Evolutionary conservation across 1,140 invertebrate genomes (phyloP).

Genomic region (Mizuhopecten yessoensis): DNA sequence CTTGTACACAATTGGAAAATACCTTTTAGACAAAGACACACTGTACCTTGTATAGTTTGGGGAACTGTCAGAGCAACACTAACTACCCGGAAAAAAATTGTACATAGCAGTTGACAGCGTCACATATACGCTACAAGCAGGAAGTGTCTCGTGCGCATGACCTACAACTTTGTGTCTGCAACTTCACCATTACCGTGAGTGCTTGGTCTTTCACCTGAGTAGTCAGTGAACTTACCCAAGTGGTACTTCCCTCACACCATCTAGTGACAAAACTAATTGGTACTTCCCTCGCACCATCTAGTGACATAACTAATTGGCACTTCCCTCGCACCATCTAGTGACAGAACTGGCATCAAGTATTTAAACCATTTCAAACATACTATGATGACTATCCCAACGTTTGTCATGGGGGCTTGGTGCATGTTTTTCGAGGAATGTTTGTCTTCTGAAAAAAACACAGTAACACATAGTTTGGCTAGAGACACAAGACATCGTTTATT

Average conservation of each 20-base stretch:
- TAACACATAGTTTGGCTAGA: background rate
- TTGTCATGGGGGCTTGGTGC: background rate
- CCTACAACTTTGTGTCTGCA: background rate
- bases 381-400: no score
- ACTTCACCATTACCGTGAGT: background rate
- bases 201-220: background rate
- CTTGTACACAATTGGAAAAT: slow-evolving; percentile 88
- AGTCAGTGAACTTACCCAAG: background rate
- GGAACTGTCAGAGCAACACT: background rate
- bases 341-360: no score
- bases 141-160: background rate
- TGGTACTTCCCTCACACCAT: background rate
- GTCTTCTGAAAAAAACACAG: background rate
- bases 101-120: background rate
- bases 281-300: background rate
- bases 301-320: no score
- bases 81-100: background rate
- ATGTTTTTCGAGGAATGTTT: background rate
- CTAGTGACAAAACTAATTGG: background rate
- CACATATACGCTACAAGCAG: background rate
- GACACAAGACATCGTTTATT: background rate
- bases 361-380: no score
- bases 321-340: no score
- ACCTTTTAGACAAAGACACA: slow-evolving; percentile 62
- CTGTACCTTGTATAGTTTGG: slow-evolving; percentile 62